Base-by-base conservation (phyloP, 2,113 vertebrate genomes). In the Tupaia chinensis region DNA sequence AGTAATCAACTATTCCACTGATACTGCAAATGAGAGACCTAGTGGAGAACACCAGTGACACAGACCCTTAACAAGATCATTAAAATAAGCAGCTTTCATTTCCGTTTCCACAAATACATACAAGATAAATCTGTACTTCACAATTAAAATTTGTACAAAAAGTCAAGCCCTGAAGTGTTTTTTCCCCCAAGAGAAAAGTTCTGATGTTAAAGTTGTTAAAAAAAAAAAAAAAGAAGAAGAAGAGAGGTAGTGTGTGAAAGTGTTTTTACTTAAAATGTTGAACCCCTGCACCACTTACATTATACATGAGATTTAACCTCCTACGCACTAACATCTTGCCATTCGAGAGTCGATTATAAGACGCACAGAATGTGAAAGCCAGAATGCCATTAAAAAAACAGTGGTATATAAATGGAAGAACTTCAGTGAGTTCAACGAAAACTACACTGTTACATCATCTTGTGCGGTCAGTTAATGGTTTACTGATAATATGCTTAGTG, bases 221-320 rank as follows among this genome's bases (percentile, higher is more conserved):
- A 94, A 93, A 79, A 97, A 98, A 94, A 86, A n/a, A 68, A 4
- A 94, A 94, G 65, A 65, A 94, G 81, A 94, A 0, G 96, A 85
- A 97, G 98, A 98, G 98, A 99, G 99, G 98, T 99, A 99, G 99
- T 98, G 94, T 98, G 98, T 98, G 97, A 98, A 98, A 99, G 97
- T 88, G 89, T 97, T 98, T 91, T 91, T 97, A 96, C 97, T 98
- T 92, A 95, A 96, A 98, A 98, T 95, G 96, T 66, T 96, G 98
- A 98, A 94, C 93, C 98, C 97, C 94, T 97, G 97, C 97, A 98
- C 96, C 94, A 29, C 96, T 97, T 83, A 96, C 78, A 97, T 95
- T 95, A 97, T 77, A 98, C 95, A 97, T 93, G 97, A 97, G 79
- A 89, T 93, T 93, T 81, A 98, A 95, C 96, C 95, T 98, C 97